Evolutionary conservation across 35 echinoderm and acorn worm species (phyloP), one percentile per base, ranked within the genome.

Genomic region (Heliocidaris erythrogramma): DNA sequence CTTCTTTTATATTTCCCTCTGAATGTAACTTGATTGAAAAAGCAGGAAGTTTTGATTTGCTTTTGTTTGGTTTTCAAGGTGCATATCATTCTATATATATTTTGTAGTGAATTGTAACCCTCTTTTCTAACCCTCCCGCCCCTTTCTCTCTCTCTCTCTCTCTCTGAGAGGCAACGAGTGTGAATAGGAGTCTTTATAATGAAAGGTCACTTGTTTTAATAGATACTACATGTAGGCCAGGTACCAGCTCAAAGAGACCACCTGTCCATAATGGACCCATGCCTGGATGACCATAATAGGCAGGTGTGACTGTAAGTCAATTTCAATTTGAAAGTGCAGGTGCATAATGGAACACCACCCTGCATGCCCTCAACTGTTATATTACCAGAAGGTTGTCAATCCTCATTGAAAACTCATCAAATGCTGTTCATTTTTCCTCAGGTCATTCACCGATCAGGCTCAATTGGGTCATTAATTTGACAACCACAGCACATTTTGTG

Each of bases 401-500:
- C 21, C 65, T 78, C 65, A 78, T 78, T 24, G 65, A n/a, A 78
- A 78, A 78, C 65, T 27, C 27, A 18, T 78, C 65, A 78, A 21
- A 78, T n/a, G 65, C 65, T 18, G 65, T 78, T 78, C 65, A 78
- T 78, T 78, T 78, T 78, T 78, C 7, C 65, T 78, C 27, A n/a
- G 87, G 87, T 89, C 87, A 89, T 89, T 89, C 87, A 89, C 87
- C 87, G 47, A 89, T 89, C 87, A 89, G 24, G 47, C 31, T 18
- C 17, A 47, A 89, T 42, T 9, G 31, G 87, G 31, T 89, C 87
- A 89, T 89, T 89, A 89, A 89, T 24, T 89, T 48, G 47, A 32
- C 47, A 48, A 16, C 87, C 87, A n/a, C 65, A 24, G 27, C 65
- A 78, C 65, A 78, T 78, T 78, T 78, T 78, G 65, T 78, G 65